These are phyloP conservation scores for Salminus brasiliensis DNA, from an alignment of 2,113 vertebrate species.

Conservation along the genomic window DNA sequence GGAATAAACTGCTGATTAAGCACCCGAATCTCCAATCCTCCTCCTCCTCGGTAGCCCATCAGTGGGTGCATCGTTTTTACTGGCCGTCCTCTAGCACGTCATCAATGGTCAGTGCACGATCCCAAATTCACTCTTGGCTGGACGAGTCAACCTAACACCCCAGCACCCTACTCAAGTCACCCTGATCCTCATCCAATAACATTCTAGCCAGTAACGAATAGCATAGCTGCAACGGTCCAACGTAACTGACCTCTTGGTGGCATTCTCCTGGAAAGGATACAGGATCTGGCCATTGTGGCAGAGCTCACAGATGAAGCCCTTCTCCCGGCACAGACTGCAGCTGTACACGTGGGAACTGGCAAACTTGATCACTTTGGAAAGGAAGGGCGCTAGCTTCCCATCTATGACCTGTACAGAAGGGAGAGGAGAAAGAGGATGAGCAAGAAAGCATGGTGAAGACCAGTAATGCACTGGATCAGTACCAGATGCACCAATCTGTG, in stretches of 20 bases:
- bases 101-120: too few relatives aligned
- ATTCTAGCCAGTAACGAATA: too few relatives aligned
- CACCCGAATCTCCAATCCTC: not conserved
- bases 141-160: too few relatives aligned
- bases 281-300: slow-evolving; percentile 94
- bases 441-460: not conserved
- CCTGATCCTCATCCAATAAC: too few relatives aligned
- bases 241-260: slow-evolving; percentile 86
- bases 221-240: too few relatives aligned
- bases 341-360: slow-evolving; percentile 93
- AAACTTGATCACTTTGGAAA: slow-evolving; percentile 97
- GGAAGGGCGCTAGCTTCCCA: slow-evolving; percentile 94
- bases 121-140: too few relatives aligned
- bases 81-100: too few relatives aligned
- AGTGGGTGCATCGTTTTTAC: too few relatives aligned
- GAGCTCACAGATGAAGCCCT: slow-evolving; percentile 98
- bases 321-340: slow-evolving; percentile 97
- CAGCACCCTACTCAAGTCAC: too few relatives aligned
- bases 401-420: slow-evolving; percentile 86
- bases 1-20: too few relatives aligned
- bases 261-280: slow-evolving; percentile 95
- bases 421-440: not conserved
- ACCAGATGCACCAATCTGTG: not conserved
- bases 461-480: not conserved
- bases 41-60: too few relatives aligned